phyloP scores from a whole-genome alignment of 2,113 vertebrate species.

The Psittacus erithacus region DNA sequence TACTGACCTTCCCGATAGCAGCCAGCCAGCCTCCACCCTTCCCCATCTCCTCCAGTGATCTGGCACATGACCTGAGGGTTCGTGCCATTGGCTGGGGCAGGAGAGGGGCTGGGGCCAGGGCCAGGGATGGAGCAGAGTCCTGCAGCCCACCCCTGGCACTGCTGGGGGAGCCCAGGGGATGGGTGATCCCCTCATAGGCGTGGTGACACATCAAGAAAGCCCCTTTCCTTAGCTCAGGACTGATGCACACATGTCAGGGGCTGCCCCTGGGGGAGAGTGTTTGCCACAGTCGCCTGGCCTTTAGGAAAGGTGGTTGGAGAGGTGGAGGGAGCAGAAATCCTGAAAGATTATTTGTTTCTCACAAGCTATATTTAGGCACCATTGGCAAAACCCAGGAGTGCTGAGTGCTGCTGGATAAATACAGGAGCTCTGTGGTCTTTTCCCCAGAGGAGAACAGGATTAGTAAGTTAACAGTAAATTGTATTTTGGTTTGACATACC shows the following conservation, averaged over 20 bases:
- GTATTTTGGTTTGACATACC: conserved; percentile 62
- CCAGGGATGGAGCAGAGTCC: background rate
- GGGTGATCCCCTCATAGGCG: background rate
- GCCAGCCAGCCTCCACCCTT: fast-evolving
- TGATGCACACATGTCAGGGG: background rate
- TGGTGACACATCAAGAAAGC: background rate
- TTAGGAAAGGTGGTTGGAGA: background rate
- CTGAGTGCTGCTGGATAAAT: conserved; percentile 57
- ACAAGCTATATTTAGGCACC: conserved; percentile 34
- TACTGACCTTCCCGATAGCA: background rate
- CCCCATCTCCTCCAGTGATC: background rate
- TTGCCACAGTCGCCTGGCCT: fast-evolving
- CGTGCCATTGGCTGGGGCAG: background rate
- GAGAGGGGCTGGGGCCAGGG: background rate
- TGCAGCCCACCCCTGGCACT: background rate
- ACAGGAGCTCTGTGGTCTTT: conserved; percentile 11
- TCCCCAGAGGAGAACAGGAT: background rate
- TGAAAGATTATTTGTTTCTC: conserved; percentile 52
- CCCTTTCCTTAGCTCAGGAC: background rate
- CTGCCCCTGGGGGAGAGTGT: background rate
- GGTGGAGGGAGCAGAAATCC: background rate
- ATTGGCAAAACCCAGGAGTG: conserved; percentile 32
- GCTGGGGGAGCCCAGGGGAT: background rate
- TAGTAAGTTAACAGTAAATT: background rate
- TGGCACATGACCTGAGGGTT: fast-evolving